phyloP scores from a whole-genome alignment of 1,140 invertebrate genomes.

The Saccostrea glomerata region DNA sequence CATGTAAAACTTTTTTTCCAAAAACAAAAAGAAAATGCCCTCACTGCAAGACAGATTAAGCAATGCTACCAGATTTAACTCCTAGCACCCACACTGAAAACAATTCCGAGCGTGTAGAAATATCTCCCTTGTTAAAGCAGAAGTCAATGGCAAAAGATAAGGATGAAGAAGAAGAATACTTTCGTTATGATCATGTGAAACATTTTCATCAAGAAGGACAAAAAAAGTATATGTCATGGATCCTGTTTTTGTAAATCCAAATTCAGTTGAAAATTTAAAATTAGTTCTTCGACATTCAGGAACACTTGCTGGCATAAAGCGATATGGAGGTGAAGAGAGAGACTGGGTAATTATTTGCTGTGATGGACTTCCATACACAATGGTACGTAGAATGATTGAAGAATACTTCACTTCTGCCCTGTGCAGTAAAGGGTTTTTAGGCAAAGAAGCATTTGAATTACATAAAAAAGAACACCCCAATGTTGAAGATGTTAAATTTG shows the following conservation, averaged over 20 bases:
- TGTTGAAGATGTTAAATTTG: background rate
- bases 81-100: background rate
- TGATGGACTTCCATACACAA: conserved; percentile 42
- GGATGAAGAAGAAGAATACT: background rate
- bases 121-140: background rate
- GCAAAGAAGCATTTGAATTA: background rate
- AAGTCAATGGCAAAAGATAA: background rate
- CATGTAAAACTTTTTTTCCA: background rate
- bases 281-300: conserved; percentile 30
- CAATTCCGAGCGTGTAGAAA: background rate
- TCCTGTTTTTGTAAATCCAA: conserved; percentile 49
- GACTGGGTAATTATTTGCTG: conserved; percentile 39
- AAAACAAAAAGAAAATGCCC: conserved; percentile 40
- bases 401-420: conserved; percentile 25
- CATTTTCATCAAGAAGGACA: background rate
- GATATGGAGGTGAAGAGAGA: background rate
- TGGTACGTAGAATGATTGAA: conserved; percentile 12
- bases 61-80: background rate
- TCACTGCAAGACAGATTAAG: background rate
- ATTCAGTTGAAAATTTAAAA: conserved; percentile 1
- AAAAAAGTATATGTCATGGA: background rate
- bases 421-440: conserved; percentile 19
- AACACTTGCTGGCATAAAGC: conserved; percentile 5
- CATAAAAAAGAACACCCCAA: background rate
- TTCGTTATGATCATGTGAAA: conserved; percentile 10